These are phyloP conservation scores for Eurypyga helias DNA, from an alignment of 2,113 vertebrate genomes.

Conservation along the genomic window DNA sequence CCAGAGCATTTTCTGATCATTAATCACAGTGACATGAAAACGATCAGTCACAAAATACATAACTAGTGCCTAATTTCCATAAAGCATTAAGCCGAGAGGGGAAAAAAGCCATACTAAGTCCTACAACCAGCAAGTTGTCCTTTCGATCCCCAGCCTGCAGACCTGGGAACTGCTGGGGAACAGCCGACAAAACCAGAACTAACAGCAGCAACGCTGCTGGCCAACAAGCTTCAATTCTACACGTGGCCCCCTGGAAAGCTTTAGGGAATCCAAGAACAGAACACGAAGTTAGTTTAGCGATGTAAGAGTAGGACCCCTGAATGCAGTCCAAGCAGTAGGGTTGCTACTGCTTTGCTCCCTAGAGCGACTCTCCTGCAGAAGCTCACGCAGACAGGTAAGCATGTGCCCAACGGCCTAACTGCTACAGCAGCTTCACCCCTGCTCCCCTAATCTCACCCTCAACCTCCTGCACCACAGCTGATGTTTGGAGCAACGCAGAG, in stretches of 20 bases:
- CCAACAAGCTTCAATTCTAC: background rate
- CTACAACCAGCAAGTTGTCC: background rate
- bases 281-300: background rate
- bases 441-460: background rate
- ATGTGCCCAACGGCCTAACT: background rate
- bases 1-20: background rate
- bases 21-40: background rate
- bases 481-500: background rate
- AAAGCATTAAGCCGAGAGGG: background rate
- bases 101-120: background rate
- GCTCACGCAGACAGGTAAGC: background rate
- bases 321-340: background rate
- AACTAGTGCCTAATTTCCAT: background rate
- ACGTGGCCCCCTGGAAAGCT: background rate
- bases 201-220: background rate
- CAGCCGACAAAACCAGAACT: background rate
- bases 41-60: fast-evolving
- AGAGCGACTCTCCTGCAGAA: background rate
- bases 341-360: background rate
- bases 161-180: background rate
- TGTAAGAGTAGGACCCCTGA: background rate
- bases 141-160: background rate
- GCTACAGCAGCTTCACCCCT: background rate
- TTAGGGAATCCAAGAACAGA: background rate
- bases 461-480: background rate